Evolutionary conservation across 2,797 vertebrate genomes (phyloP).

Genomic region (Eulemur coronatus): DNA sequence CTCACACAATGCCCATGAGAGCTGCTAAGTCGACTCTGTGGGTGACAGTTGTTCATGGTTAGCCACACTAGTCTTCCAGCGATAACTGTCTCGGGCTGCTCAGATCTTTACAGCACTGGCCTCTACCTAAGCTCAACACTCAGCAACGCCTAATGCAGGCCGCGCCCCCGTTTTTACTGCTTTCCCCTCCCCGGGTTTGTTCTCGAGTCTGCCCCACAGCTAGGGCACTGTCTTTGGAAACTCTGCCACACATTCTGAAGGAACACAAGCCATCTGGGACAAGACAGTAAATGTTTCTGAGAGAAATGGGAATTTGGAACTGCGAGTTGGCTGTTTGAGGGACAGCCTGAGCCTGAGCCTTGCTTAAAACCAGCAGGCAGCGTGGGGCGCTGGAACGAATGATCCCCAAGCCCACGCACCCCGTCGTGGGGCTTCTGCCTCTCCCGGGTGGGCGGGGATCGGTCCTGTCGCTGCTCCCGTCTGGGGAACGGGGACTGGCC

Average conservation of each 20-base stretch:
- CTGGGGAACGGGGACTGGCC: not conserved
- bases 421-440: not conserved
- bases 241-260: not conserved
- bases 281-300: not conserved
- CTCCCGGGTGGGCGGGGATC: not conserved
- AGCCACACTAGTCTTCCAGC: not conserved
- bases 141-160: accelerated
- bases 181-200: too few species aligned
- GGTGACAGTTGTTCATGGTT: not conserved
- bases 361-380: not conserved
- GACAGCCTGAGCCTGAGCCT: not conserved
- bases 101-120: not conserved
- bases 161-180: not conserved
- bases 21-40: accelerated
- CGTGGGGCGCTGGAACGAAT: accelerated
- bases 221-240: not conserved
- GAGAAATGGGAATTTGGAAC: not conserved
- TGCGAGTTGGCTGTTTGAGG: not conserved
- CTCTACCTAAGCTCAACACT: not conserved
- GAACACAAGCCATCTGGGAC: not conserved
- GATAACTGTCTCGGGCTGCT: not conserved
- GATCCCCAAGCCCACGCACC: accelerated
- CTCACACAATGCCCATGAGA: accelerated
- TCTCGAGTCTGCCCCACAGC: too few species aligned
- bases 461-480: too few species aligned